A percentile compares a stretch with the other conserved stretches of the same genome.
Evolutionary conservation across 2,113 vertebrate species (phyloP).

Genomic region (Chloroceryle aenea): DNA sequence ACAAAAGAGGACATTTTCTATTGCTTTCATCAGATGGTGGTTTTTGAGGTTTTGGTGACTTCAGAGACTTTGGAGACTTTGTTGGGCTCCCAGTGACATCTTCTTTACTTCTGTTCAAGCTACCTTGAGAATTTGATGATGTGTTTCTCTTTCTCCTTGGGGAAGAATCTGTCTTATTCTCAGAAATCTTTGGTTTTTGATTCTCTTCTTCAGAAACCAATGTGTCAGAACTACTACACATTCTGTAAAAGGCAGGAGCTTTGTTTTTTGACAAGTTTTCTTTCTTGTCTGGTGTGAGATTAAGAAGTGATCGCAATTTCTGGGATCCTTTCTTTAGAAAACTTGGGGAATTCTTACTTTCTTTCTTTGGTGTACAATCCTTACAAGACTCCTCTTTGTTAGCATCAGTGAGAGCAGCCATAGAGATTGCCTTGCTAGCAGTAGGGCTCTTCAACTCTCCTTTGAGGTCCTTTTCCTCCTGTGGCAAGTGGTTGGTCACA

Average conservation of each 20-base stretch:
- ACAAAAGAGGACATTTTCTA: conserved; percentile 52
- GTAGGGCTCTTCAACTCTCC: conserved; percentile 67
- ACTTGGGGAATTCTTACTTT: conserved; percentile 77
- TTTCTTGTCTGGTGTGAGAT: conserved; percentile 86
- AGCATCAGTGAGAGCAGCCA: conserved; percentile 75
- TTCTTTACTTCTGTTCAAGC: conserved; percentile 76
- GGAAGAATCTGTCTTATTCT: conserved; percentile 73
- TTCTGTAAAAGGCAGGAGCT: conserved; percentile 78
- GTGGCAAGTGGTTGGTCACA: conserved; percentile 71
- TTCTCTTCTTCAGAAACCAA: conserved; percentile 83
- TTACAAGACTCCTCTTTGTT: conserved; percentile 75
- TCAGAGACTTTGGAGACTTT: conserved; percentile 64
- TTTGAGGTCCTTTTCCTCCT: conserved; percentile 76
- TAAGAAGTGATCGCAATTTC: conserved; percentile 88
- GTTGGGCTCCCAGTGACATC: conserved; percentile 25
- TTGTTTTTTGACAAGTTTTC: conserved; percentile 79
- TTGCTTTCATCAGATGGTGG: conserved; percentile 63
- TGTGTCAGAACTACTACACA: conserved; percentile 86
- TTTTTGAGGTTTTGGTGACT: conserved; percentile 51
- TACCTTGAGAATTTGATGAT: conserved; percentile 77
- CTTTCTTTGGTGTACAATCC: conserved; percentile 72
- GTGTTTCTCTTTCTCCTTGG: conserved; percentile 75
- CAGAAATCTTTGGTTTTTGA: conserved; percentile 74
- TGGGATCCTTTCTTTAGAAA: conserved; percentile 88
- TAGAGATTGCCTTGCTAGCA: conserved; percentile 81